Base-by-base conservation (phyloP, 2,113 vertebrate species). In the Colossoma macropomum region DNA sequence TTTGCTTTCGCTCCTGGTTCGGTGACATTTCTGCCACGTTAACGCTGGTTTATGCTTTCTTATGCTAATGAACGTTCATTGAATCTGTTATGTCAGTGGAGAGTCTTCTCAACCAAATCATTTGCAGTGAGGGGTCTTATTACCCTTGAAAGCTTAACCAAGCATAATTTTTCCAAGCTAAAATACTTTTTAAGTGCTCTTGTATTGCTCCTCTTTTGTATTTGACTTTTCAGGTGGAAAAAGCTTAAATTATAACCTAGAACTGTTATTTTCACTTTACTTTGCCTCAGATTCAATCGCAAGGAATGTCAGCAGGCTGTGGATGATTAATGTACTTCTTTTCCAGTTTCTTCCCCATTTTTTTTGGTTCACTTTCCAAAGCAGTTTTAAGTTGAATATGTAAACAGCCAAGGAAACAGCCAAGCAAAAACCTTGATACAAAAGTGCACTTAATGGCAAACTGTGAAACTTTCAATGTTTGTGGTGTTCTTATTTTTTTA, bases 121-220 rank as follows among this genome's bases (percentile, higher is more conserved):
- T 63, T 73, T 28, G 25, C 69, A 48, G 38, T 34, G 25, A 73
- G 73, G 70, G 56, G 23, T 81, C 32, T 81, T 54, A 80, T 80
- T 73, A 48, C n/a, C 25, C 38, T 23, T 6, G 38, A 54, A 48
- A 16, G 69, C 21, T 56, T 69, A 80, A 62, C 59, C 68, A 80
- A 30, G 79, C 69, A 27, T 34, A 5, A n/a, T 79, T 72, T 72
- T 28, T 27, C 12, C 23, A 19, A 21, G 16, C 28, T 66, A 15
- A 38, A 56, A n/a, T 8, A 16, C 41, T 7, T 72, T 72, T 72
- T 48, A 45, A 25, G 41, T 30, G 41, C 23, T 27, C 25, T 77
- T 25, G 6, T 65, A 28, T 65, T 63, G 11, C 16, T 77, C 23
- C 34, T 25, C n/a, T 68, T 15, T 62, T 60, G 25, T 25, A 30